Base-by-base conservation (phyloP, 2,113 vertebrate genomes). In the Acanthochromis polyacanthus region DNA sequence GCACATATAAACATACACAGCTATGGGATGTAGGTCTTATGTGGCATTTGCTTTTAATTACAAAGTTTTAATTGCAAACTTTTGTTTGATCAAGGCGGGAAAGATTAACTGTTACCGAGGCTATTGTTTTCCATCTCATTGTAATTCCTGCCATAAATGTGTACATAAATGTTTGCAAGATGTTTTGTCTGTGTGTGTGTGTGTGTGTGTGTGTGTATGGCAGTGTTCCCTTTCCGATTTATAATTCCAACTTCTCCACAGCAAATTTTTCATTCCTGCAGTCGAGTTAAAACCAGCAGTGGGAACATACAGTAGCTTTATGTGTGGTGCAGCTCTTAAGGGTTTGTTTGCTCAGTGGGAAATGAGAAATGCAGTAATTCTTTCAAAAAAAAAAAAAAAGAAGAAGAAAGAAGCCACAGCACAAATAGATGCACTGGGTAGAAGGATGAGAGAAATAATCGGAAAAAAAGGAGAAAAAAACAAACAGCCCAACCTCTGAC, bases 11-110 rank as follows among this genome's bases (percentile, higher is more conserved):
- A 59, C 75, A 74, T 76, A 40, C 65, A 63, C 25, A 32, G n/a
- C 28, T 8, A 71, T 68, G 71, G 23, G 14, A 69, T 80, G 36
- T 40, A 56, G 46, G 69, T 15, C 40, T 82, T 73, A 25, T 77
- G 70, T 66, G 28, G 60, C 60, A 75, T 82, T 82, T 84, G 40
- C 53, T 69, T 88, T 90, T 87, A 90, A 90, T 85, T 83, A 88
- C 38, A 71, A 77, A 78, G 71, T 83, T 71, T 58, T 58, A 58
- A 58, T 70, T 52, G 8, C 56, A 75, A 68, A 86, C 43, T 75
- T 68, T 71, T 59, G 52, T 78, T 68, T 72, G 68, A 84, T 86
- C 30, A 48, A 75, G 64, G 48, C 5, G 11, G 50, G 63, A 61
- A 53, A 62, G 61, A 83, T 62, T 28, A 82, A 78, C 51, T 65